phyloP scores from a whole-genome alignment of 2,113 vertebrate species.

The Coptodon rendalli region DNA sequence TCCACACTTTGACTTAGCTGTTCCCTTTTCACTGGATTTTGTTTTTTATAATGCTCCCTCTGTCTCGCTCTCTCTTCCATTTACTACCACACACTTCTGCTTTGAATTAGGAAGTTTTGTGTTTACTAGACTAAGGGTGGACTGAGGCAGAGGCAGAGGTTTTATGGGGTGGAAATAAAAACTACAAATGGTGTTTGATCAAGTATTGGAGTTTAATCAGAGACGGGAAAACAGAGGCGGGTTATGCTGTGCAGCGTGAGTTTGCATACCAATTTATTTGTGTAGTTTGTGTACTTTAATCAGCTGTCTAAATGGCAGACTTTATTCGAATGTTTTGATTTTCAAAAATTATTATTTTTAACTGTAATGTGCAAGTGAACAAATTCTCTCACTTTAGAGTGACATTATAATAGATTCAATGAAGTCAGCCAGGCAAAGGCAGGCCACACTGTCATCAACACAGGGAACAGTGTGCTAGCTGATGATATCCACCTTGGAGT shows the following conservation, averaged over 20 bases:
- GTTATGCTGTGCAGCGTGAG: neutral
- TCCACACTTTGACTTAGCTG: neutral
- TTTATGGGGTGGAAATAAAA: neutral
- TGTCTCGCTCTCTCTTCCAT: neutral
- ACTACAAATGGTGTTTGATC: neutral
- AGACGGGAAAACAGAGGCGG: neutral
- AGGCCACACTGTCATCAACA: neutral
- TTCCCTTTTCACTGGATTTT: neutral
- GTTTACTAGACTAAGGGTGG: neutral
- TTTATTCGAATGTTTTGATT: neutral
- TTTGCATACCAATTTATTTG: neutral
- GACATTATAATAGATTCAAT: neutral
- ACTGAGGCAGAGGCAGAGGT: neutral
- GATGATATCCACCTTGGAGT: neutral
- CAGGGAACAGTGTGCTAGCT: neutral
- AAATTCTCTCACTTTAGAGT: neutral
- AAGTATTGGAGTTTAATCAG: conserved; percentile 41
- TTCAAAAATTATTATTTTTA: neutral
- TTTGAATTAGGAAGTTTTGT: neutral
- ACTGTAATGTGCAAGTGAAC: neutral
- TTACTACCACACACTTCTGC: neutral
- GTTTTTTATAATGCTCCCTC: neutral
- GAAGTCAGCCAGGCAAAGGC: neutral
- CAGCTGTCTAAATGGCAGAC: neutral
- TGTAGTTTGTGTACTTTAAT: neutral